phyloP scores from a whole-genome alignment of 2,113 vertebrate genomes.

The Nerophis ophidion region DNA sequence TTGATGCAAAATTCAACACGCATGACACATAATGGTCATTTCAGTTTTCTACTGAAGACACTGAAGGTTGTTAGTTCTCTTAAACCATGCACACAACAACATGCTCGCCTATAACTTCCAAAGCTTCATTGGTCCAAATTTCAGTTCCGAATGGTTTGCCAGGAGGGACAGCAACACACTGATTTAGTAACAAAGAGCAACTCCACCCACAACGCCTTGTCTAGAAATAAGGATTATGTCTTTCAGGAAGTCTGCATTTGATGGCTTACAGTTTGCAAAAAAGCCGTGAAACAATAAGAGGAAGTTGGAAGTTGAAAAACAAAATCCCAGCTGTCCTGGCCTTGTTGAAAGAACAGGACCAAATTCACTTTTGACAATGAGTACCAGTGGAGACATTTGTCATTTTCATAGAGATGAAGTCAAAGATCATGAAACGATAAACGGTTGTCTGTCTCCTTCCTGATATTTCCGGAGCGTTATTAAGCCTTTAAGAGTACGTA shows the following conservation, averaged over 20 bases:
- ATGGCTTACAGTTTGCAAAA: constrained; percentile 18
- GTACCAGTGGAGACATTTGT: not conserved
- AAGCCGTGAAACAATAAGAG: constrained; percentile 24
- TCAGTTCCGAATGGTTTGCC: constrained; percentile 3
- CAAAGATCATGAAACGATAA: too few species aligned
- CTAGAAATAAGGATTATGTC: constrained; percentile 20
- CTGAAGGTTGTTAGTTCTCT: not conserved
- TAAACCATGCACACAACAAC: not conserved
- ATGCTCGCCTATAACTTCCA: constrained; percentile 3
- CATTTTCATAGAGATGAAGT: not conserved
- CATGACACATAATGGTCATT: not conserved
- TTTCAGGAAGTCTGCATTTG: constrained; percentile 18
- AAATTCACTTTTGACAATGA: not conserved
- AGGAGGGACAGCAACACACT: constrained; percentile 7
- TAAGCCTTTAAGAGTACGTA: too few species aligned
- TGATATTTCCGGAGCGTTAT: too few species aligned
- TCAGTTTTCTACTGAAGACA: not conserved
- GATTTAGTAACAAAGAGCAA: constrained; percentile 11
- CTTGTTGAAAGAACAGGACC: too few species aligned
- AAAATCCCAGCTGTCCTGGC: not conserved
- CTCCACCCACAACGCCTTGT: not conserved
- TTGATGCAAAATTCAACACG: not conserved
- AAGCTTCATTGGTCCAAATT: constrained; percentile 19
- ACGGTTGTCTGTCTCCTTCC: too few species aligned
- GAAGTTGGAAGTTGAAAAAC: constrained; percentile 18